Percentiles rank a stretch among this genome's conserved stretches.
Evolutionary conservation across 2,113 vertebrate genomes (phyloP).

Genomic region (Megalops atlanticus): DNA sequence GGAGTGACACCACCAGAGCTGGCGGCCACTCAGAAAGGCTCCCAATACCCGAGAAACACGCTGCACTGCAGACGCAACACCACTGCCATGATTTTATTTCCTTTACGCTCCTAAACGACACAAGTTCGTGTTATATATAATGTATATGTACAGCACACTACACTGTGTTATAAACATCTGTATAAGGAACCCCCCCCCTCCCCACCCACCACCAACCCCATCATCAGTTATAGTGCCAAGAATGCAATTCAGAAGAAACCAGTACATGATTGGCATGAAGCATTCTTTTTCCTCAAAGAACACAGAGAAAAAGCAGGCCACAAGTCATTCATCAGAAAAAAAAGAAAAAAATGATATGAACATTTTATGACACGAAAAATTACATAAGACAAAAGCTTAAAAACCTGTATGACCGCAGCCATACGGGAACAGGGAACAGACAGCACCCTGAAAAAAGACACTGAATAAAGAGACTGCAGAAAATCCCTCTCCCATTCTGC

Average conservation of each 20-base stretch:
- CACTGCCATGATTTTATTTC: constrained; percentile 44
- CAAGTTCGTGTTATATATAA: constrained; percentile 17
- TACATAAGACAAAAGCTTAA: constrained; percentile 1
- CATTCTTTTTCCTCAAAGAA: not conserved
- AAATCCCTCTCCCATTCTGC: not conserved
- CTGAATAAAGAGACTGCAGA: not conserved
- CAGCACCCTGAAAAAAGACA: not conserved
- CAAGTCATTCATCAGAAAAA: not conserved
- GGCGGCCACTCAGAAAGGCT: too few species aligned
- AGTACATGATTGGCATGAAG: constrained; percentile 6
- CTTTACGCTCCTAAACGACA: constrained; percentile 35
- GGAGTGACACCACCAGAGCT: too few species aligned
- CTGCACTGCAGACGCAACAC: not conserved
- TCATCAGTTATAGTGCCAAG: not conserved
- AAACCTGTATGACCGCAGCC: not conserved
- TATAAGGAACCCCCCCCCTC: not conserved
- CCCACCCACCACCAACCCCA: not conserved
- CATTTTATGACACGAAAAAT: not conserved
- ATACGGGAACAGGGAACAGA: not conserved
- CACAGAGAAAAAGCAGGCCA: not conserved
- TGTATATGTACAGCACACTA: constrained; percentile 26
- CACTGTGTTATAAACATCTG: constrained; percentile 29
- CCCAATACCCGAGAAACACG: too few species aligned
- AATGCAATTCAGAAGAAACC: not conserved
- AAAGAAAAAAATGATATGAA: not conserved